phyloP scores from a whole-genome alignment of 2,888 invertebrate species.

The Gisinianus flammeolus region DNA sequence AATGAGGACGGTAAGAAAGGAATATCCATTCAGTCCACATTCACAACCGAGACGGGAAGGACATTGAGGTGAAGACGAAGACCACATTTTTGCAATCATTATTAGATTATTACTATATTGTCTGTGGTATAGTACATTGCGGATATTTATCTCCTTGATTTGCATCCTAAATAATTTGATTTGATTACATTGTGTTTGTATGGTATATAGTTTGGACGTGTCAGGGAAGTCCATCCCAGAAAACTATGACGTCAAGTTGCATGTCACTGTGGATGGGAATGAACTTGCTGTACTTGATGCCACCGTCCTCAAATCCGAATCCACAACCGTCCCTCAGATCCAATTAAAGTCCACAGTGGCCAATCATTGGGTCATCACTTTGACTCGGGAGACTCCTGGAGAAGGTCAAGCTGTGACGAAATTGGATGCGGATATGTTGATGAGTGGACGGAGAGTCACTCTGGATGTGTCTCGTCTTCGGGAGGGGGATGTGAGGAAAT shows the following conservation, averaged over 20 bases:
- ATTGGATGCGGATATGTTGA: conserved; percentile 25
- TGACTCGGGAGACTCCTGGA: not conserved
- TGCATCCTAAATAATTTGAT: too few relatives aligned
- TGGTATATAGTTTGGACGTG: conserved; percentile 16
- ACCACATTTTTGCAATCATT: not conserved
- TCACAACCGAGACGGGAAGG: not conserved
- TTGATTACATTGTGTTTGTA: too few relatives aligned
- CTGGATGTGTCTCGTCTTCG: conserved; percentile 20
- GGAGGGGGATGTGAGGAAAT: conserved; percentile 8
- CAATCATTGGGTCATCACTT: not conserved
- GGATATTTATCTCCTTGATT: not conserved
- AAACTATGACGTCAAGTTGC: not conserved
- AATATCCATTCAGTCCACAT: not conserved
- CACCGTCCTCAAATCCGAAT: not conserved
- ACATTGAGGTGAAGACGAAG: not conserved
- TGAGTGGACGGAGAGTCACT: conserved; percentile 23
- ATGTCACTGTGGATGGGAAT: not conserved
- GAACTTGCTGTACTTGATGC: not conserved
- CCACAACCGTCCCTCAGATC: not conserved
- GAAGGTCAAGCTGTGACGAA: conserved; percentile 9
- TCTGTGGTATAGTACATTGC: not conserved
- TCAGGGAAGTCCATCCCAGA: not conserved
- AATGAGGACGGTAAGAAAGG: conserved; percentile 1
- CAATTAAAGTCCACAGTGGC: not conserved
- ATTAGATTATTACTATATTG: not conserved